Evolutionary conservation across 2,797 vertebrate genomes (phyloP).

Genomic region (Tenualosa ilisha): DNA sequence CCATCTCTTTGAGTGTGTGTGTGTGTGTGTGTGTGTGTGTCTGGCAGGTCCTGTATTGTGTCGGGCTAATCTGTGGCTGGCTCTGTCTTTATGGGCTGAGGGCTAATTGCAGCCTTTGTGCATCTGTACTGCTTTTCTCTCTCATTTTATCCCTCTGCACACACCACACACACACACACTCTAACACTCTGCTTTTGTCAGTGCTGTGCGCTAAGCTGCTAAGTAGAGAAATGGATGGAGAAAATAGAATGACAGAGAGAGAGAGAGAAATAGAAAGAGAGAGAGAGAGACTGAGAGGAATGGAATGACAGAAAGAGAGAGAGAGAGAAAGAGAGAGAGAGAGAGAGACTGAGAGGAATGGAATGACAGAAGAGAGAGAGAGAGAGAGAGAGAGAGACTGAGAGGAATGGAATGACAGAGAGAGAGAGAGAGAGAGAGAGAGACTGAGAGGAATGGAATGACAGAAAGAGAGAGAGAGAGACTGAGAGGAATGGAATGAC

Average conservation of each 20-base stretch:
- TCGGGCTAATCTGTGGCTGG: too few species aligned
- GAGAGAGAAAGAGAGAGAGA: constrained; percentile 26
- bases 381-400: not conserved
- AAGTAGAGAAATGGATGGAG: not conserved
- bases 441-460: too few species aligned
- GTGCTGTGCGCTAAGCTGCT: too few species aligned
- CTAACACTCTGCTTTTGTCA: not conserved
- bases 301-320: not conserved
- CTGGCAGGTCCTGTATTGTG: too few species aligned
- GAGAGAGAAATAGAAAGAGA: not conserved
- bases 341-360: constrained; percentile 27
- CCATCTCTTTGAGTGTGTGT: not conserved
- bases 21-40: too few species aligned
- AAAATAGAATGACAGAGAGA: not conserved
- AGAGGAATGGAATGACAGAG: not conserved
- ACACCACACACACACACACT: not conserved
- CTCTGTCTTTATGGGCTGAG: too few species aligned
- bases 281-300: not conserved
- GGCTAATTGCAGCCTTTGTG: too few species aligned
- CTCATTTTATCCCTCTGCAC: not conserved
- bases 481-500: not conserved
- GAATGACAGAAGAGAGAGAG: not conserved
- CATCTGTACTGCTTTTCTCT: too few species aligned
- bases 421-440: constrained; percentile 26
- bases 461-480: constrained; percentile 33